Base-by-base conservation (phyloP, 2,113 vertebrate species). In the Oxyruncus cristatus region DNA sequence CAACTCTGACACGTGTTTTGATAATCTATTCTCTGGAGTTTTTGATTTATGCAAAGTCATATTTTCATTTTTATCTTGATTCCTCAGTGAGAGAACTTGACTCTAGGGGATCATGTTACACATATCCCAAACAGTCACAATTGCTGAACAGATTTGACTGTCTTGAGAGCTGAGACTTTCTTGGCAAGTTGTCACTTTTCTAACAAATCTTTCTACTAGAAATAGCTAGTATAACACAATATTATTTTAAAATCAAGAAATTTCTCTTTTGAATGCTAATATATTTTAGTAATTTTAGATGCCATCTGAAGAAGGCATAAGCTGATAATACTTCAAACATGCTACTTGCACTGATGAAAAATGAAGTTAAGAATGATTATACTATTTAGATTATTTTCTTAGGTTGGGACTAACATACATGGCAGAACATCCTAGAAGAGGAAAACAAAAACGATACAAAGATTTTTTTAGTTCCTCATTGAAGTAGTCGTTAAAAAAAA, bases 171-270 rank as follows among this genome's bases (percentile, higher is more conserved):
- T 83, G 85, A 95, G 82, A 62, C 72, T 93, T 91, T 72, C 67
- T 93, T 96, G 82, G 89, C 85, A 95, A 95, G 47, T 93, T 97
- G 93, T 97, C 89, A 75, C 63, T 93, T 95, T 49, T 52, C 42
- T 88, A 93, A 55, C 77, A 90, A 49, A 50, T 76, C 61, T 84
- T 82, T 88, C n/a, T 75, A 11, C 68, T 86, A 80, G 89, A 93
- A 94, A 85, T 91, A 85, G 80, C 83, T 95, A 16, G 12, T 82
- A 15, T 62, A 78, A 81, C 61, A 71, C 30, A n/a, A 21, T 72
- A 88, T 46, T 72, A 66, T 94, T 92, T 91, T 83, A 73, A 92
- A 96, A 75, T 53, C 24, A 68, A 84, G 74, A 84, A 72, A 83
- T 75, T 95, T 70, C 41, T 58, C 33, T 88, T 92, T 78, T 63